These are phyloP conservation scores for Hydropotes inermis DNA, from an alignment of 2,113 vertebrate genomes.

Conservation along the genomic window DNA sequence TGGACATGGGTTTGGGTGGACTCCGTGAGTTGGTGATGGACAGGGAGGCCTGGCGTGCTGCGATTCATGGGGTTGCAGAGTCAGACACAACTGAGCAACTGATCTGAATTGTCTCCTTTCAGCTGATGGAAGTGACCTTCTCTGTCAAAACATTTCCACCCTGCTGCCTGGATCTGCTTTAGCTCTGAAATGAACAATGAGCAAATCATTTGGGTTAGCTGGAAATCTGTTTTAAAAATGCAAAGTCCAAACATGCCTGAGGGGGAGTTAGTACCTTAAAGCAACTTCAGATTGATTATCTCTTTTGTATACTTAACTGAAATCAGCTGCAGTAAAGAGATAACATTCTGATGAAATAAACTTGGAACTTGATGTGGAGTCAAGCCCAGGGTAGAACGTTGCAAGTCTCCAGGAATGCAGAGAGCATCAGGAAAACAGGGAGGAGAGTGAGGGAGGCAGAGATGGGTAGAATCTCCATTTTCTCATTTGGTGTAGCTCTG, in stretches of 20 bases:
- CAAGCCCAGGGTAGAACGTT: not conserved
- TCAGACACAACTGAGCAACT: no score
- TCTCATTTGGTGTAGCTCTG: not conserved
- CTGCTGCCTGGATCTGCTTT: not conserved
- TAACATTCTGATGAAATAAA: slow-evolving; percentile 27
- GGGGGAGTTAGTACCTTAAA: not conserved
- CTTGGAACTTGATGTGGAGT: not conserved
- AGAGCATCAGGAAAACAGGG: not conserved
- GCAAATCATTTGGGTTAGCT: not conserved
- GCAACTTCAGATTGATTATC: not conserved
- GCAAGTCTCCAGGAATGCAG: not conserved
- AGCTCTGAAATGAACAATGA: not conserved
- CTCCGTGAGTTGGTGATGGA: no score
- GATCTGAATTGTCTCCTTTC: not conserved
- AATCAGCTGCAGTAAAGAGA: slow-evolving; percentile 12
- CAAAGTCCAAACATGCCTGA: not conserved
- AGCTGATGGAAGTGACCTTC: not conserved
- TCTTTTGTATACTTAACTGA: slow-evolving; percentile 18
- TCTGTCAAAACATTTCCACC: not conserved
- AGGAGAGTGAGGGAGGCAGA: not conserved
- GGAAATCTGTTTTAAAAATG: not conserved
- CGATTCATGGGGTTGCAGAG: no score
- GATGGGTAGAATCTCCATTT: not conserved
- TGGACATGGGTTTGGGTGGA: no score
- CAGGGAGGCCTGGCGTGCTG: no score